Conservation (phyloP, 2,888 invertebrate species). For the Hofmannophila pseudospretella region DNA sequence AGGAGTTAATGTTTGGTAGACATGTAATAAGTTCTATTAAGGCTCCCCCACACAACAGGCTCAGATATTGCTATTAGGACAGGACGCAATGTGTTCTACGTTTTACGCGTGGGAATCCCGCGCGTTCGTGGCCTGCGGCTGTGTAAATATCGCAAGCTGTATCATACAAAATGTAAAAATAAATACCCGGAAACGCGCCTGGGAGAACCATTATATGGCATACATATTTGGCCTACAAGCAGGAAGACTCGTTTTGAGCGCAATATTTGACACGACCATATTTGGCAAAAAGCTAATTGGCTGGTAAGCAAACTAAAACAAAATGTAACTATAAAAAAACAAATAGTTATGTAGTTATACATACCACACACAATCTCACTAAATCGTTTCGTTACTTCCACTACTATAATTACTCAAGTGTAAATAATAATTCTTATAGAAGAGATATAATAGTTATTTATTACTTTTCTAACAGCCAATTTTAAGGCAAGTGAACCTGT, state of each 20-base stretch:
- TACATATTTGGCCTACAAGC: conserved; percentile 19
- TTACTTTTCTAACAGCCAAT: conserved; percentile 48
- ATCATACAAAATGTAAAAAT: too few relatives aligned
- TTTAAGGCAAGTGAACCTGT: conserved; percentile 71
- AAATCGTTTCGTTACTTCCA: conserved; percentile 13
- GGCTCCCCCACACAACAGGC: too few relatives aligned
- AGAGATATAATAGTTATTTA: conserved; percentile 20
- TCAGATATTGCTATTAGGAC: too few relatives aligned
- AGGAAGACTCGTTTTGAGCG: conserved; percentile 37
- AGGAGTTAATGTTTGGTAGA: too few relatives aligned
- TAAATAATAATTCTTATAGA: conserved; percentile 29
- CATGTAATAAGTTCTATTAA: too few relatives aligned
- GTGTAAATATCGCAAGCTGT: too few relatives aligned
- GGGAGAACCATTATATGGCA: too few relatives aligned
- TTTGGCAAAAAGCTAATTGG: conserved; percentile 14
- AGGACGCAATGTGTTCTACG: too few relatives aligned
- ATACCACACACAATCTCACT: conserved; percentile 20
- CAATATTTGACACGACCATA: conserved; percentile 10
- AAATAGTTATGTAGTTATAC: neutral
- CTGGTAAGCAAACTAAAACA: conserved; percentile 3
- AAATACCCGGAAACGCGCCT: too few relatives aligned
- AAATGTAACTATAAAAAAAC: conserved; percentile 2
- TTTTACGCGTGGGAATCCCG: too few relatives aligned
- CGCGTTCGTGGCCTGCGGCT: too few relatives aligned
- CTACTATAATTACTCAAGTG: conserved; percentile 20